Evolutionary conservation across 1,140 invertebrate genomes (phyloP), one percentile per base, ranked within the genome.

Genomic region (Pollicipes pollicipes): DNA sequence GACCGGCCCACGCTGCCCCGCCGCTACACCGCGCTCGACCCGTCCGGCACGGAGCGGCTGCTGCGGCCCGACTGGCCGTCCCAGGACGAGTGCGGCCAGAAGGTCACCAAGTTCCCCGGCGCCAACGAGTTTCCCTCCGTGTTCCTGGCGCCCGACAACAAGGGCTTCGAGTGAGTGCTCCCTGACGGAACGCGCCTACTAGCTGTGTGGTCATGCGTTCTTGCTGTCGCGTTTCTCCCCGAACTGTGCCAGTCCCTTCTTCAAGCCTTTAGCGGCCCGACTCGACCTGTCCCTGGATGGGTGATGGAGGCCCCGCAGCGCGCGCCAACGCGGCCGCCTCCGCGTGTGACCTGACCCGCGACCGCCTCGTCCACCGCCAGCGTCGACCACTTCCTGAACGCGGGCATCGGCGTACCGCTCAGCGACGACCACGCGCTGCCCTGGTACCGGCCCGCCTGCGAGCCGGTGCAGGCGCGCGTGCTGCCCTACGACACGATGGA

Each of bases 111-210:
- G 63, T 64, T 64, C 24, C 24, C 63, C 63, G 8, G 4, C 10
- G 63, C 27, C 63, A 64, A 76, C 75, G 73, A 80, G 76, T 76
- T 80, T 78, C 80, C 81, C 30, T 78, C 81, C 28, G 81, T 88
- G 16, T 88, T 88, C 78, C 79, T 90, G 72, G 84, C 87, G 0
- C 85, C 87, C 69, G 86, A 89, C 78, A 88, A 89, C 78, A 89
- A 89, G 78, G 88, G 88, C 70, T 85, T 86, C 78, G 83, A 84
- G 88, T 89, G 82, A 84, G 83, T 79, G 72, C 21, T 31, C 71
- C 71, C 66, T 74, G 70, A 70, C 10, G 37, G 31, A 30, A n/a
- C n/a, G n/a, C n/a, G n/a, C n/a, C n/a, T n/a, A n/a, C n/a, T n/a
- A n/a, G n/a, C n/a, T n/a, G n/a, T n/a, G n/a, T n/a, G n/a, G n/a